Evolutionary conservation across 2,888 invertebrate species (phyloP).

Genomic region (Harpagoxenus sublaevis): DNA sequence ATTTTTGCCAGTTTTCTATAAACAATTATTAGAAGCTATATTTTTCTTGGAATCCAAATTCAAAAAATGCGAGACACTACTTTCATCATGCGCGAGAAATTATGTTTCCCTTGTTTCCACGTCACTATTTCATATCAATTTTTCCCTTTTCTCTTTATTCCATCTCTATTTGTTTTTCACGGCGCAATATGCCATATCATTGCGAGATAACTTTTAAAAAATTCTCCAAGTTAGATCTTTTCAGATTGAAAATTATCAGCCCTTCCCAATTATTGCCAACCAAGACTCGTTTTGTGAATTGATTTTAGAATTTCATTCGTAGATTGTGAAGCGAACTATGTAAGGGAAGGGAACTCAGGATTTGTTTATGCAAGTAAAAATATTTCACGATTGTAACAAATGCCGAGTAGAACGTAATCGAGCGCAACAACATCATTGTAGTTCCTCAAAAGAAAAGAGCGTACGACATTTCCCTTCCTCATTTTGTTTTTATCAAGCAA

Average conservation of each 20-base stretch:
- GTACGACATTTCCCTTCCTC: slow-evolving; percentile 56
- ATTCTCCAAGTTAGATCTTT: not conserved
- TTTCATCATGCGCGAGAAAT: slow-evolving; percentile 35
- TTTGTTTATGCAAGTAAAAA: slow-evolving; percentile 26
- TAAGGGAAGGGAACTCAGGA: not conserved
- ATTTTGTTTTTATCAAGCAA: slow-evolving; percentile 46
- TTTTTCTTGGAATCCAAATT: slow-evolving; percentile 42
- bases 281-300: not conserved
- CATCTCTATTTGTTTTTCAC: slow-evolving; percentile 38
- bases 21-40: not conserved
- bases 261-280: not conserved
- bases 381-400: not conserved
- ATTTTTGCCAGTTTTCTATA: not conserved
- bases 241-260: not conserved
- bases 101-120: slow-evolving; percentile 68
- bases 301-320: not conserved
- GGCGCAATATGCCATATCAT: slow-evolving; percentile 9
- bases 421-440: not conserved
- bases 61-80: not conserved
- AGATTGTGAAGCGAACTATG: not conserved
- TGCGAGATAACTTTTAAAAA: not conserved
- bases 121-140: slow-evolving; percentile 59
- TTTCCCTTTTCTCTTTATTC: slow-evolving; percentile 26
- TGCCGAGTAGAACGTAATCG: slow-evolving; percentile 11
- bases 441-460: slow-evolving; percentile 3